Evolutionary conservation across 2,797 vertebrate genomes (phyloP), one percentile per base, ranked within the genome.

Genomic region (Streptopelia turtur): DNA sequence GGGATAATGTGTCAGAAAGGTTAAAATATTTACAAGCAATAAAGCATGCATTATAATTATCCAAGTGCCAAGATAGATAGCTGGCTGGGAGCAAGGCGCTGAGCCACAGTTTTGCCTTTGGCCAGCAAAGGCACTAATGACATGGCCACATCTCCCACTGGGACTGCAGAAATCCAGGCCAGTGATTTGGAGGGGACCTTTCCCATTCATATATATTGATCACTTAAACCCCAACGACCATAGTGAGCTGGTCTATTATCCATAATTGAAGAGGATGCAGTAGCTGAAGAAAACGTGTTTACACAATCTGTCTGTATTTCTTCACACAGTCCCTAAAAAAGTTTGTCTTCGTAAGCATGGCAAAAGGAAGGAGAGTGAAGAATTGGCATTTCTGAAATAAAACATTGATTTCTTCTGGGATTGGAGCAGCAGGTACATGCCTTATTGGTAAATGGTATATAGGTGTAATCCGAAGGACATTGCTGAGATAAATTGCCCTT

Each of bases 1-100:
- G 87, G 96, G 79, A 97, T 85, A 77, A 92, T 63, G 69, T 87
- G 93, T 82, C 93, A 89, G 89, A 84, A 91, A 96, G 96, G 96
- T 97, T 94, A 97, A 96, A 95, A 90, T 72, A 96, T 91, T 94
- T 95, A 96, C 96, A 97, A 95, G 95, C 83, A 79, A 94, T 87
- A 94, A 95, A 93, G 86, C 64, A 89, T 87, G 52, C 79, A 59
- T 90, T 90, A 92, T 81, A 97, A 83, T 91, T 77, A 94, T 47
- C 68, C 70, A 10, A 8, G 43, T 53, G 88, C 82, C 78, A 89
- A 87, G 45, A 64, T 7, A 70, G 75, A 78, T 35, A 86, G 41
- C 39, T 16, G 18, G 37, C 79, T 76, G 63, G 16, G n/a, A 57
- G 56, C 60, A 33, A 87, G 68, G 37, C 80, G 30, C 35, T 13